A percentile compares a stretch with the other conserved stretches of the same genome.
phyloP scores from a whole-genome alignment of 2,797 vertebrate genomes.

The Karalla daura region DNA sequence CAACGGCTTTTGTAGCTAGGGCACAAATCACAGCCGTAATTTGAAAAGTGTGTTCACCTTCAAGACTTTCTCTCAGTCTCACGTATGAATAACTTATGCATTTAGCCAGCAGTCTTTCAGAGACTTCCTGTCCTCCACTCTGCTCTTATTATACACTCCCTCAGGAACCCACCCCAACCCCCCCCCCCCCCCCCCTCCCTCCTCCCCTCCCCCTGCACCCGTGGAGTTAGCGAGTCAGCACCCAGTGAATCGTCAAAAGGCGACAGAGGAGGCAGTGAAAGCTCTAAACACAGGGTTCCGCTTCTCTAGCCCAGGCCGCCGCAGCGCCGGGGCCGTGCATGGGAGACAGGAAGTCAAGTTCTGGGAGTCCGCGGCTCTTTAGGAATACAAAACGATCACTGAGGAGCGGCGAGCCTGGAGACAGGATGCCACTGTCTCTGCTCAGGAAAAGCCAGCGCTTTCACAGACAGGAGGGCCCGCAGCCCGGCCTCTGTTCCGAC shows the following conservation, averaged over 20 bases:
- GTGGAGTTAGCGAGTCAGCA: conserved; percentile 54
- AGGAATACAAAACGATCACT: conserved; percentile 77
- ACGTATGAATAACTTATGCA: conserved; percentile 41
- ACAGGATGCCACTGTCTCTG: conserved; percentile 78
- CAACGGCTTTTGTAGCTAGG: too few relatives aligned
- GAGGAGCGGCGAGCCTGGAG: conserved; percentile 57
- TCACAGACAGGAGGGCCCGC: conserved; percentile 54
- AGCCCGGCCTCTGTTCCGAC: conserved; percentile 59
- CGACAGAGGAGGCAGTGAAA: conserved; percentile 71
- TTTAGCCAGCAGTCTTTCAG: conserved; percentile 49
- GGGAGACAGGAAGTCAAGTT: conserved; percentile 76
- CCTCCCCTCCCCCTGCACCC: conserved; percentile 24
- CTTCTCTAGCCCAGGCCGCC: conserved; percentile 59
- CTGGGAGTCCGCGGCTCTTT: conserved; percentile 62
- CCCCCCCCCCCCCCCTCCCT: background rate
- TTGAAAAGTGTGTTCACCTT: conserved; percentile 24
- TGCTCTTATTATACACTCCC: conserved; percentile 40
- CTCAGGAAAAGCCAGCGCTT: conserved; percentile 62
- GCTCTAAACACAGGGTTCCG: conserved; percentile 66
- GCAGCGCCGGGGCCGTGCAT: conserved; percentile 45
- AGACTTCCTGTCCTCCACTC: conserved; percentile 51
- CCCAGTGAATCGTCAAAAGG: conserved; percentile 69
- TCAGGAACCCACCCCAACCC: conserved; percentile 17
- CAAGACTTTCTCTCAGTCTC: conserved; percentile 28
- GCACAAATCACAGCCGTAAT: too few relatives aligned